A percentile compares a stretch with the other conserved stretches of the same genome.
Evolutionary conservation across 2,113 vertebrate genomes (phyloP).

Genomic region (Corythornis vintsioides): DNA sequence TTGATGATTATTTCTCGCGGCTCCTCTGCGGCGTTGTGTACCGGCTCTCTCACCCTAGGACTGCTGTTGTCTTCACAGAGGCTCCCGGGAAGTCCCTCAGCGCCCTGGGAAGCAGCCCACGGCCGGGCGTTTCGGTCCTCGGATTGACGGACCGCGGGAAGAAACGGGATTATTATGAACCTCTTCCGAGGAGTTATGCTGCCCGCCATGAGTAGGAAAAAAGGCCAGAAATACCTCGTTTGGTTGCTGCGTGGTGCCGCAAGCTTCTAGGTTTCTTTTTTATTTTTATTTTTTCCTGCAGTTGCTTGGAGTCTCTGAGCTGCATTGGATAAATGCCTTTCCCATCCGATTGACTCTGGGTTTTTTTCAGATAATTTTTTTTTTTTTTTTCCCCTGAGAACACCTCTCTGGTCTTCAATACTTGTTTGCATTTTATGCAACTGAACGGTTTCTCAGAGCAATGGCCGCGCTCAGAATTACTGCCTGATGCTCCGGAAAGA

Average conservation of each 20-base stretch:
- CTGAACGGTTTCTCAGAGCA: constrained; percentile 21
- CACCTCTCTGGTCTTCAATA: neutral
- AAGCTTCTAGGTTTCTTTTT: neutral
- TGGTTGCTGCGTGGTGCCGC: constrained; percentile 17
- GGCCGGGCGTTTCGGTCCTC: neutral
- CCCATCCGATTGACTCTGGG: neutral
- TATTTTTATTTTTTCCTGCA: neutral
- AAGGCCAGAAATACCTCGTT: constrained; percentile 20
- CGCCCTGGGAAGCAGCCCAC: neutral
- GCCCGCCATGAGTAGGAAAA: constrained; percentile 32
- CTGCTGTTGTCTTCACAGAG: constrained; percentile 72
- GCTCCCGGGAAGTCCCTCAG: constrained; percentile 29
- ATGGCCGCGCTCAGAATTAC: constrained; percentile 1
- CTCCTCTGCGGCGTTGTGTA: neutral
- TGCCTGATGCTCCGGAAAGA: constrained; percentile 29
- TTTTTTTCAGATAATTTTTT: constrained; percentile 1
- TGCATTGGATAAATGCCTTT: constrained; percentile 51
- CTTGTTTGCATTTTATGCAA: neutral
- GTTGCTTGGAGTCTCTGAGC: constrained; percentile 9
- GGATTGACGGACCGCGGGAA: constrained; percentile 9
- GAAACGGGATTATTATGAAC: constrained; percentile 64
- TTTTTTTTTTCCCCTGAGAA: neutral
- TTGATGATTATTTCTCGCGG: constrained; percentile 9
- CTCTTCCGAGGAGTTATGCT: constrained; percentile 52
- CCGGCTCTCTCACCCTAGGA: constrained; percentile 25